Conservation (phyloP, 2,888 invertebrate species). For the Callyntrura guangdongensis region DNA sequence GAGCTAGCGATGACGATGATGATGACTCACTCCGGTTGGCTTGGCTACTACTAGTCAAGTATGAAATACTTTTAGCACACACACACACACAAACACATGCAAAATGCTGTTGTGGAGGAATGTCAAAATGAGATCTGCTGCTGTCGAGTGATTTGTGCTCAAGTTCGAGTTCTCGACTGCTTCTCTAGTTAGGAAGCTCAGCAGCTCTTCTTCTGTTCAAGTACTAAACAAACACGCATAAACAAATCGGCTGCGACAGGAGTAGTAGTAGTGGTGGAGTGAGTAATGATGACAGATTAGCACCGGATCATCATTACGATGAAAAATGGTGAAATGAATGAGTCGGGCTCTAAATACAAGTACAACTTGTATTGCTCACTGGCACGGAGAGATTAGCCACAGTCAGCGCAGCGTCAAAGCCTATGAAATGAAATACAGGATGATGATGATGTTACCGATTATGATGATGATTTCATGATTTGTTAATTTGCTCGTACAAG, state of each 20-base stretch:
- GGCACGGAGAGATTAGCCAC: too few relatives aligned
- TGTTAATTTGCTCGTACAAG: slow-evolving; percentile 15
- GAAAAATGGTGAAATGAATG: slow-evolving; percentile 36
- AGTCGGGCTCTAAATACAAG: not conserved
- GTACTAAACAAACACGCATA: slow-evolving; percentile 52
- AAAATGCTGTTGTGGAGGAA: not conserved
- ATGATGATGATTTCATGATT: too few relatives aligned
- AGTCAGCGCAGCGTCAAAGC: too few relatives aligned
- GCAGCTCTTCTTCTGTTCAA: not conserved
- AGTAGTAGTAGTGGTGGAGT: too few relatives aligned
- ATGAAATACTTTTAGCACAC: not conserved
- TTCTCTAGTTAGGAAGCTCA: too few relatives aligned
- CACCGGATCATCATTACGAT: not conserved
- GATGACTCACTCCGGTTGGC: slow-evolving; percentile 2
- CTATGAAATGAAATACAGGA: too few relatives aligned
- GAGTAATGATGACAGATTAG: slow-evolving; percentile 39
- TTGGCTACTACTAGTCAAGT: too few relatives aligned
- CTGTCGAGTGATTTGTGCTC: not conserved
- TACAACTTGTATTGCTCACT: too few relatives aligned
- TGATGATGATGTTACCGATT: too few relatives aligned
- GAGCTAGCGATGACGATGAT: too few relatives aligned
- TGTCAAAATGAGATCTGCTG: slow-evolving; percentile 18
- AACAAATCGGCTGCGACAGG: slow-evolving; percentile 35
- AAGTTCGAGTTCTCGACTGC: too few relatives aligned
- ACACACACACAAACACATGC: not conserved